Conservation (phyloP, 2,888 invertebrate genomes). For the Ganaspis brasiliensis region DNA sequence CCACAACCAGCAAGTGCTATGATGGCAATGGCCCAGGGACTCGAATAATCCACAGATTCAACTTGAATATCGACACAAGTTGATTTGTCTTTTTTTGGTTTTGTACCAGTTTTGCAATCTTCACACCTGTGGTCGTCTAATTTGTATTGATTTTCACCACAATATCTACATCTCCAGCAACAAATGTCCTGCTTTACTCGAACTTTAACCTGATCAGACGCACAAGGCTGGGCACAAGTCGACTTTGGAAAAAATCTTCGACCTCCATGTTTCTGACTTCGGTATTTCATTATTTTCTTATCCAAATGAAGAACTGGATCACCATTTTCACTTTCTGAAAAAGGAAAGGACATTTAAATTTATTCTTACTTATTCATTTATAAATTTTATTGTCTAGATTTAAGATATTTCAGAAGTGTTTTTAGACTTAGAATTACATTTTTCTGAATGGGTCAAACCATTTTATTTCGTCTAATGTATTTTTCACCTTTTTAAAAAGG, state of each 20-base stretch:
- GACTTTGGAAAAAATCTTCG: conserved; percentile 77
- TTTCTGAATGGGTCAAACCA: too few relatives aligned
- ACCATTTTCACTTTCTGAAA: conserved; percentile 75
- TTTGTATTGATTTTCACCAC: conserved; percentile 80
- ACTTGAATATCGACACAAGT: conserved; percentile 80
- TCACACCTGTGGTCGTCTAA: conserved; percentile 80
- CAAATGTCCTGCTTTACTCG: conserved; percentile 81
- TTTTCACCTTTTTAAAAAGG: too few relatives aligned
- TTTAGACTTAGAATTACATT: too few relatives aligned
- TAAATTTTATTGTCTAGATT: too few relatives aligned
- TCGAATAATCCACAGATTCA: conserved; percentile 80
- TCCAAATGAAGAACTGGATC: conserved; percentile 75
- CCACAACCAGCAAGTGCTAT: conserved; percentile 79
- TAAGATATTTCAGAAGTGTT: too few relatives aligned
- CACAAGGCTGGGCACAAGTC: conserved; percentile 80
- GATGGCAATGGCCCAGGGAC: conserved; percentile 81
- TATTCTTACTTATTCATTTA: too few relatives aligned
- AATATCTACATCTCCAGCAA: conserved; percentile 82
- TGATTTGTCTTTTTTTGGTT: conserved; percentile 75
- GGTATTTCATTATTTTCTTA: conserved; percentile 73
- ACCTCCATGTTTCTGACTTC: conserved; percentile 64
- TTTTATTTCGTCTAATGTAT: too few relatives aligned
- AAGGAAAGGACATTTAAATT: not conserved
- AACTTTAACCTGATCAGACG: conserved; percentile 74
- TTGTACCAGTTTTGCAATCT: conserved; percentile 79